Conservation (phyloP, 1,140 invertebrate species). For the Dermatophagoides farinae region DNA sequence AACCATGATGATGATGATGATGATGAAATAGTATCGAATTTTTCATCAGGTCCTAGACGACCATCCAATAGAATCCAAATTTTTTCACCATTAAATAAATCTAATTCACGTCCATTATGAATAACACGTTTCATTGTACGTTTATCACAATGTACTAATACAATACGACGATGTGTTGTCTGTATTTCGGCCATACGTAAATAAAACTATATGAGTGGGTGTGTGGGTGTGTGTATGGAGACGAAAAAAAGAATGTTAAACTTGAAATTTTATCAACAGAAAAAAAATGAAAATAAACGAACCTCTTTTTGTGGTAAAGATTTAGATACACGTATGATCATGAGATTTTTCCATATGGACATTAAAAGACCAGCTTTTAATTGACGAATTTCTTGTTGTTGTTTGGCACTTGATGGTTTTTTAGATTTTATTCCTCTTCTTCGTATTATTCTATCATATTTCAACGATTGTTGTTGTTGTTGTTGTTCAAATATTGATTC, state of each 20-base stretch:
- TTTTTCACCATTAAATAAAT: slow-evolving; percentile 15
- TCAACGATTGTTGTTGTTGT: no score
- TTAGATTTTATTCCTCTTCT: no score
- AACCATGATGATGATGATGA: background rate
- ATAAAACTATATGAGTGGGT: slow-evolving; percentile 15
- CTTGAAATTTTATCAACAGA: background rate
- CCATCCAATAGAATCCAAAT: slow-evolving; percentile 18
- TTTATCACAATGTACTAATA: slow-evolving; percentile 13
- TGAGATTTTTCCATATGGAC: slow-evolving; percentile 6
- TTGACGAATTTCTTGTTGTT: background rate
- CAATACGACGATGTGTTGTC: slow-evolving; percentile 14
- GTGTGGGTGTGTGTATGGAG: no score
- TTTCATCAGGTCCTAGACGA: background rate
- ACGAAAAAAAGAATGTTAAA: no score
- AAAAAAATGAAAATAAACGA: background rate
- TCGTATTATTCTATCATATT: no score
- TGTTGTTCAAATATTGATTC: no score
- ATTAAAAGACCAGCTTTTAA: background rate
- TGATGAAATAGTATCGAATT: no score
- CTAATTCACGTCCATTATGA: slow-evolving; percentile 7
- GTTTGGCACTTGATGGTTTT: no score
- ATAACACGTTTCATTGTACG: slow-evolving; percentile 11
- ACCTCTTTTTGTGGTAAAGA: background rate
- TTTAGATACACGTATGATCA: background rate
- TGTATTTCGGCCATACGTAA: slow-evolving; percentile 14